These are phyloP conservation scores for Hypselothyrea guttata DNA, from an alignment of 2,888 invertebrate genomes.

Conservation along the genomic window DNA sequence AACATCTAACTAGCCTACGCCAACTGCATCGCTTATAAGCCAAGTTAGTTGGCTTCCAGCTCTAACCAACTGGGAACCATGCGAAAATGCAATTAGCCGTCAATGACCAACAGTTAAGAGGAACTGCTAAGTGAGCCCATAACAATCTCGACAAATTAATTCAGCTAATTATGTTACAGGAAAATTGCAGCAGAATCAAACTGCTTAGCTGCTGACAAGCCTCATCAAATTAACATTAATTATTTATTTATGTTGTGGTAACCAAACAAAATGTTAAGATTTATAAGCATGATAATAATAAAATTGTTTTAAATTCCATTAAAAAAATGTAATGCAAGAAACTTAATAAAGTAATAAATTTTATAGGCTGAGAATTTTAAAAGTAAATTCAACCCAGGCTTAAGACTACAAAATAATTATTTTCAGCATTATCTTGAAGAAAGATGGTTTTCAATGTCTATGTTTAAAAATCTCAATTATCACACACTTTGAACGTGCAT, in stretches of 20 bases:
- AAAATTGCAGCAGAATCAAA: not conserved
- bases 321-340: not conserved
- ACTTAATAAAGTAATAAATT: not conserved
- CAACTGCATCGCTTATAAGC: constrained; percentile 69
- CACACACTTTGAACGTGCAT: too few relatives aligned
- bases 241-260: too few relatives aligned
- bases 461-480: too few relatives aligned
- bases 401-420: too few relatives aligned
- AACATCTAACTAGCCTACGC: constrained; percentile 71
- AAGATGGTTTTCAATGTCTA: too few relatives aligned
- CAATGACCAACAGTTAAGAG: constrained; percentile 40
- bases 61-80: constrained; percentile 37
- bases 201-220: not conserved
- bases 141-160: constrained; percentile 4
- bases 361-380: too few relatives aligned
- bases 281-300: not conserved
- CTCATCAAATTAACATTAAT: not conserved
- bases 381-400: too few relatives aligned
- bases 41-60: not conserved
- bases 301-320: not conserved
- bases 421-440: too few relatives aligned
- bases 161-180: not conserved
- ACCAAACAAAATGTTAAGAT: not conserved
- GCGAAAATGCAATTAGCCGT: constrained; percentile 50
- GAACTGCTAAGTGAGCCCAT: constrained; percentile 19